Evolutionary conservation across 1,140 invertebrate genomes (phyloP).

Genomic region (Halesus radiatus): DNA sequence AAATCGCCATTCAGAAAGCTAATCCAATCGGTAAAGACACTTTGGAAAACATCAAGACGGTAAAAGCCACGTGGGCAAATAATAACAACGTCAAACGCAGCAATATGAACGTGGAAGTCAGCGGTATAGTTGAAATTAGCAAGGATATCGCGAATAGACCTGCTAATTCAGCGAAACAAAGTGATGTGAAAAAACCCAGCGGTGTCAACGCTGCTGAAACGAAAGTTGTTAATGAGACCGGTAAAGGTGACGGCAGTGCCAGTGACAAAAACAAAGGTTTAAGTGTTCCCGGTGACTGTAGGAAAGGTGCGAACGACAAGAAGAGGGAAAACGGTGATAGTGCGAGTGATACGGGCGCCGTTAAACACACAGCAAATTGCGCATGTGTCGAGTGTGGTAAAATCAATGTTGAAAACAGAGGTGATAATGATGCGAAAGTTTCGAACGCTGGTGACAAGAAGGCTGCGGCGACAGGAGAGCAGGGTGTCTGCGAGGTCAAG

Average conservation of each 20-base stretch:
- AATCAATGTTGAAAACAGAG: not conserved
- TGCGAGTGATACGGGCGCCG: not conserved
- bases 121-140: not conserved
- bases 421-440: not conserved
- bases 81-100: slow-evolving; percentile 23
- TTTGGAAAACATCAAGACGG: no score
- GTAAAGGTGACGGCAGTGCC: not conserved
- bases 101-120: slow-evolving; percentile 23
- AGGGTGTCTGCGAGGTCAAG: not conserved
- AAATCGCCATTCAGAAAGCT: no score
- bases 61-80: not conserved
- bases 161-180: no score
- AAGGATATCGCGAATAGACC: no score
- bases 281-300: no score
- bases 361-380: not conserved
- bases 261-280: slow-evolving; percentile 2
- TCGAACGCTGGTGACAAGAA: no score
- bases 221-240: no score
- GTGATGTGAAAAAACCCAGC: no score
- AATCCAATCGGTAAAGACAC: no score
- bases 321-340: not conserved
- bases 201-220: no score
- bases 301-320: not conserved
- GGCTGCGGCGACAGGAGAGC: not conserved
- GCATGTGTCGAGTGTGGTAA: not conserved